Base-by-base conservation (phyloP, 2,113 vertebrate genomes). In the Festucalex cinctus region DNA sequence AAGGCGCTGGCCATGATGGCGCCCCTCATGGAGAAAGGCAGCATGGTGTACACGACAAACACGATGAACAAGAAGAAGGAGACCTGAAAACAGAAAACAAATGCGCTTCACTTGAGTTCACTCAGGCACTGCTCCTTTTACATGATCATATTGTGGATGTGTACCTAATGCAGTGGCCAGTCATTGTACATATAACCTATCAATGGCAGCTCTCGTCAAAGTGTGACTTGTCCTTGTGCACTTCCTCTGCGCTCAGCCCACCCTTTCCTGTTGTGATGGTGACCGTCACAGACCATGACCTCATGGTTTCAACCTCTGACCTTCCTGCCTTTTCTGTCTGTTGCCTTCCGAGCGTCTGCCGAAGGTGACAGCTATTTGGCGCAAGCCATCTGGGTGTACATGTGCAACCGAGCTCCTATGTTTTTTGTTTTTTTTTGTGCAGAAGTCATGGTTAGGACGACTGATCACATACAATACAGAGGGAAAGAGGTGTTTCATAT, bases 41-140 rank as follows among this genome's bases (percentile, higher is more conserved):
- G 93, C 97, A 99, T 99, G 84, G 97, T 99, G 90, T 98, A 99
- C n/a, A 95, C 95, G 74, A 99, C 95, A 62, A 99, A 98, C 83
- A 98, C 92, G 69, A 98, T 98, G 90, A 99, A 99, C 72, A 98
- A 91, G 89, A 99, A 98, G 91, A 99, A 98, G 0, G 97, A 98
- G 3, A 99, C 97, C 97, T 98, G 88, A 5, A 28, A 63, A 76
- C 1, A 48, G 8, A 35, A 49, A 64, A 49, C n/a, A 4, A 46
- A 46, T 1, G 28, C 28, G 28, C n/a, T n/a, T n/a, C n/a, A n/a
- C n/a, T n/a, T n/a, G 28, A 32, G 28, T 32, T n/a, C n/a, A n/a
- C n/a, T n/a, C n/a, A 4, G 4, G 28, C 4, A 32, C 28, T 32
- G 28, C 28, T 32, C 28, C 28, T n/a, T n/a, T n/a, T n/a, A n/a